phyloP scores from a whole-genome alignment of 2,797 vertebrate species.

The Amblyopsis hoosieri region DNA sequence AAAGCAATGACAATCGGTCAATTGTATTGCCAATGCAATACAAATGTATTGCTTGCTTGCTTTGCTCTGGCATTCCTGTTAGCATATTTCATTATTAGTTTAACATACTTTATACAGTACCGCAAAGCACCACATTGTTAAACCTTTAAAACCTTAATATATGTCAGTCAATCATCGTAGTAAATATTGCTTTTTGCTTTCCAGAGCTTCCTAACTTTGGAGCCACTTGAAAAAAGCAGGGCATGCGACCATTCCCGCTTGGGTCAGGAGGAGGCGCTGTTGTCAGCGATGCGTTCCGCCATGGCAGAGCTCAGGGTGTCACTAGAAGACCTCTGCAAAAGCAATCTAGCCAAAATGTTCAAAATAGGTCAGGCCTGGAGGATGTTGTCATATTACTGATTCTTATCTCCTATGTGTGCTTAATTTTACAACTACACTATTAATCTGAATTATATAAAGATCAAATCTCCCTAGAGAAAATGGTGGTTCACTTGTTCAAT shows the following conservation, averaged over 20 bases:
- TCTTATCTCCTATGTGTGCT: neutral
- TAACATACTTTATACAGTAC: too few relatives aligned
- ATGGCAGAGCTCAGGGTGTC: conserved; percentile 62
- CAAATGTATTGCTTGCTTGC: too few relatives aligned
- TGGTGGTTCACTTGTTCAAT: neutral
- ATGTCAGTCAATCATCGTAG: neutral
- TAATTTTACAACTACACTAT: neutral
- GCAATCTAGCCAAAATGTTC: conserved; percentile 57
- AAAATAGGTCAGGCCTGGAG: conserved; percentile 48
- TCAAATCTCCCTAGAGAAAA: too few relatives aligned
- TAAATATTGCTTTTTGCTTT: conserved; percentile 7
- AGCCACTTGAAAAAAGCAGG: conserved; percentile 22
- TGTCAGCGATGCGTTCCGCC: conserved; percentile 51
- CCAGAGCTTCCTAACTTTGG: conserved; percentile 64
- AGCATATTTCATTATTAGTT: too few relatives aligned
- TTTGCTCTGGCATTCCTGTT: too few relatives aligned
- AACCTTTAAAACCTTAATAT: too few relatives aligned
- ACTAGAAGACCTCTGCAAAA: conserved; percentile 63
- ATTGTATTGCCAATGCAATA: too few relatives aligned
- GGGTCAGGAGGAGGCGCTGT: conserved; percentile 37
- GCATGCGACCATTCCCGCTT: conserved; percentile 13
- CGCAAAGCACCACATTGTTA: too few relatives aligned
- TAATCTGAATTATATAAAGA: too few relatives aligned
- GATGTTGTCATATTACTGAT: neutral
- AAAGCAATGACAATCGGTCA: too few relatives aligned